Evolutionary conservation across 1,140 invertebrate genomes (phyloP).

Genomic region (Bicyclus anynana): DNA sequence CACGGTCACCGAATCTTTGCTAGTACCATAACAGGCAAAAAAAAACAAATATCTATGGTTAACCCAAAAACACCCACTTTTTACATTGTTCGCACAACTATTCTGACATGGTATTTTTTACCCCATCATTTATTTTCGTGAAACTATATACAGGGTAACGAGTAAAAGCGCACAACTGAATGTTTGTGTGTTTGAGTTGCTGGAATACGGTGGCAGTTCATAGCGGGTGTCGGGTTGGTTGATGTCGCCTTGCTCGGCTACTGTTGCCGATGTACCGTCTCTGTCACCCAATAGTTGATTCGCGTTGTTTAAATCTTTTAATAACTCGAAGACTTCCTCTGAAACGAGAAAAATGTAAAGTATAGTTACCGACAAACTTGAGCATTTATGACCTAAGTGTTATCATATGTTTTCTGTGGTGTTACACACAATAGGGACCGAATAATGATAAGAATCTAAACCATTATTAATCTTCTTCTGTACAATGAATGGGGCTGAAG

Average conservation of each 20-base stretch:
- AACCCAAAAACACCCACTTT: conserved; percentile 7
- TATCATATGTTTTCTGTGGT: too few species aligned
- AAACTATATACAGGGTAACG: not conserved
- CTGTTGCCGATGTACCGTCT: conserved; percentile 46
- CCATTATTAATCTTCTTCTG: too few species aligned
- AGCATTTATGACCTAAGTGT: too few species aligned
- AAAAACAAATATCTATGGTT: conserved; percentile 12
- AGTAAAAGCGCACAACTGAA: conserved; percentile 2
- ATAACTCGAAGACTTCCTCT: conserved; percentile 48
- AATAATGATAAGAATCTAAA: too few species aligned
- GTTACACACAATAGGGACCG: too few species aligned
- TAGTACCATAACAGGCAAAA: not conserved
- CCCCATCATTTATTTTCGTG: not conserved
- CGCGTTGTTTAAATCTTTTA: conserved; percentile 55
- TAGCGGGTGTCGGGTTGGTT: conserved; percentile 19
- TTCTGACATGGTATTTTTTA: not conserved
- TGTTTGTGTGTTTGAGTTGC: conserved; percentile 7
- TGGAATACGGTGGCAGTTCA: not conserved
- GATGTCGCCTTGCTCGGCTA: conserved; percentile 44
- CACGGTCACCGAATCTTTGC: not conserved
- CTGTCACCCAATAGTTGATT: conserved; percentile 50
- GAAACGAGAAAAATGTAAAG: conserved; percentile 28
- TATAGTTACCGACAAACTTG: not conserved
- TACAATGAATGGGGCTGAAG: too few species aligned
- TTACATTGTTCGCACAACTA: not conserved